Evolutionary conservation across 2,888 invertebrate genomes (phyloP).

Genomic region (Aplocera efformata): DNA sequence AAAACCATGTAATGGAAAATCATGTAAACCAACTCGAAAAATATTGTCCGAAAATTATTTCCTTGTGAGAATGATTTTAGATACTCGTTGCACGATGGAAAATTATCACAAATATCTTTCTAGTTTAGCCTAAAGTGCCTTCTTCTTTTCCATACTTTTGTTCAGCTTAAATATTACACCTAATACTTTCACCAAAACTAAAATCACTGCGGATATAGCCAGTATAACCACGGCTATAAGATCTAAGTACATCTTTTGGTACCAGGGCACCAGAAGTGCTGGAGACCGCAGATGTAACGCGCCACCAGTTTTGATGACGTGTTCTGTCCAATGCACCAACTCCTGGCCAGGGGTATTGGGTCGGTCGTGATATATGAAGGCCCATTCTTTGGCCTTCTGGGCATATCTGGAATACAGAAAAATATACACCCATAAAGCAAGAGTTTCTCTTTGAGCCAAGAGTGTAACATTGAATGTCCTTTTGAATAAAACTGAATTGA

Average conservation of each 20-base stretch:
- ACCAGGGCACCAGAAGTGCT: conserved; percentile 32
- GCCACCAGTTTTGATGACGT: conserved; percentile 31
- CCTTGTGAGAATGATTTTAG: too few relatives aligned
- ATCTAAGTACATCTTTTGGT: conserved; percentile 36
- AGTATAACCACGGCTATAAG: conserved; percentile 21
- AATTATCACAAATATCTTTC: too few relatives aligned
- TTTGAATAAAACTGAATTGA: too few relatives aligned
- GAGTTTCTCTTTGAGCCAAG: neutral
- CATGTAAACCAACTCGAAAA: too few relatives aligned
- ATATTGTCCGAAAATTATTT: too few relatives aligned
- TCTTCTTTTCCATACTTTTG: conserved; percentile 13
- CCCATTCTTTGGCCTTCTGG: conserved; percentile 32
- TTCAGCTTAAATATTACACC: conserved; percentile 1
- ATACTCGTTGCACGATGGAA: too few relatives aligned
- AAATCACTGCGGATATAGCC: conserved; percentile 1
- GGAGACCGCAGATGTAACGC: conserved; percentile 35
- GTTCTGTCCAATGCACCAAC: conserved; percentile 36
- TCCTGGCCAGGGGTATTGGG: conserved; percentile 29
- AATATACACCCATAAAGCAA: neutral
- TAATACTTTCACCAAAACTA: conserved; percentile 8
- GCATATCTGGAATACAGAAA: conserved; percentile 22
- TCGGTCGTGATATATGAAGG: conserved; percentile 39
- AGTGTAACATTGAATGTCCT: too few relatives aligned
- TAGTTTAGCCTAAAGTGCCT: conserved; percentile 3
- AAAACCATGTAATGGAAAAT: too few relatives aligned